Evolutionary conservation across 2,888 invertebrate genomes (phyloP).

Genomic region (Drosophila greeni): DNA sequence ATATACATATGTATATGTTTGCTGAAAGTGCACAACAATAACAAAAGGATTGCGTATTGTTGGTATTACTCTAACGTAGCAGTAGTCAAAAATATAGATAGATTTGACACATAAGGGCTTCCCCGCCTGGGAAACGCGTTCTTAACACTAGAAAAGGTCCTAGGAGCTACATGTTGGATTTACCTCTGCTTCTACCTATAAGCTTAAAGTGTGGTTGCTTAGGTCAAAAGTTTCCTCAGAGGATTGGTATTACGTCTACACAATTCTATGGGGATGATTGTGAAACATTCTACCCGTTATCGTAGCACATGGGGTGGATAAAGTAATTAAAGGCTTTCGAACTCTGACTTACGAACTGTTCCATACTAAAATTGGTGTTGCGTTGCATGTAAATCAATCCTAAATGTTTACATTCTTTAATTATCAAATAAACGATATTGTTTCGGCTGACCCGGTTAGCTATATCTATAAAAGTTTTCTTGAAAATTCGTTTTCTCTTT

Average conservation of each 20-base stretch:
- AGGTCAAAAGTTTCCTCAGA: slow-evolving; percentile 22
- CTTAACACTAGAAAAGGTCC: slow-evolving; percentile 16
- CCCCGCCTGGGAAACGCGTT: slow-evolving; percentile 31
- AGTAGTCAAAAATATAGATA: slow-evolving; percentile 28
- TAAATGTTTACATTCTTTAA: slow-evolving; percentile 38
- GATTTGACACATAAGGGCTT: slow-evolving; percentile 60
- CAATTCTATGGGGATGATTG: slow-evolving; percentile 56
- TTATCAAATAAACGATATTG: slow-evolving; percentile 36
- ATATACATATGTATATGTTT: slow-evolving; percentile 33
- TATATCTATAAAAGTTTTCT: slow-evolving; percentile 53
- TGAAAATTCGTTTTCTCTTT: slow-evolving; percentile 57
- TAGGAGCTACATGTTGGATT: slow-evolving; percentile 12
- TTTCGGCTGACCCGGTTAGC: slow-evolving; percentile 37
- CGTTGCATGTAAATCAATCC: slow-evolving; percentile 61
- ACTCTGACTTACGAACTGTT: slow-evolving; percentile 33
- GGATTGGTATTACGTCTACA: slow-evolving; percentile 43
- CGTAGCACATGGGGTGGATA: slow-evolving; percentile 64
- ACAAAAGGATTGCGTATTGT: slow-evolving; percentile 11
- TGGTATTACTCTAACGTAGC: slow-evolving; percentile 14
- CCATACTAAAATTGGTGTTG: slow-evolving; percentile 64
- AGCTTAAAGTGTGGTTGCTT: slow-evolving; percentile 34
- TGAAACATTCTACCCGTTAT: slow-evolving; percentile 43
- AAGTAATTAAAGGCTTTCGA: slow-evolving; percentile 74
- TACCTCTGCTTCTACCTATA: slow-evolving; percentile 31
- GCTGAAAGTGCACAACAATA: slow-evolving; percentile 45